Percentiles rank a stretch among this genome's conserved stretches.
phyloP scores from a whole-genome alignment of 2,113 vertebrate species.

The Alosa alosa region DNA sequence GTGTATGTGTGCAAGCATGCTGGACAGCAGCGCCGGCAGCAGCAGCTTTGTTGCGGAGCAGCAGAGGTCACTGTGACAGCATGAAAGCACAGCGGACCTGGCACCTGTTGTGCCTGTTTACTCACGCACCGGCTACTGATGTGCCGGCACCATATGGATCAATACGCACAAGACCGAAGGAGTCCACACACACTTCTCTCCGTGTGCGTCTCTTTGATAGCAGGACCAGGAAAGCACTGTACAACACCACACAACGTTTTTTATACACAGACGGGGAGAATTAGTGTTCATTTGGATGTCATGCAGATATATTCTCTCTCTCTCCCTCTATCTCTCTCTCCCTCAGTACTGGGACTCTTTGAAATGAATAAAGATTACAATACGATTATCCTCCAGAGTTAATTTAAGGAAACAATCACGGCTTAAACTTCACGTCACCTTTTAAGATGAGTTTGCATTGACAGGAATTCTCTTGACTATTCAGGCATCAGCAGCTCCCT shows the following conservation, averaged over 20 bases:
- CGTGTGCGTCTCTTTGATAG: neutral
- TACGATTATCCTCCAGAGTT: slow-evolving; percentile 6
- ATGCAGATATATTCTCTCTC: neutral
- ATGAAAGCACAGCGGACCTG: neutral
- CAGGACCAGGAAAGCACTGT: neutral
- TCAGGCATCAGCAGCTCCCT: neutral
- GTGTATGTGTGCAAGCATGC: too few relatives aligned
- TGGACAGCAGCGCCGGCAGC: neutral
- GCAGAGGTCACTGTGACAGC: slow-evolving; percentile 14
- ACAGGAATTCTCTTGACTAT: neutral
- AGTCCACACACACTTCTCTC: neutral
- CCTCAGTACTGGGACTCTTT: neutral
- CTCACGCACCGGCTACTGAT: neutral
- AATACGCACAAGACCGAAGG: neutral
- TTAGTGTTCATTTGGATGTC: neutral
- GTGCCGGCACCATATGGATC: neutral
- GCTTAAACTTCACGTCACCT: slow-evolving; percentile 2
- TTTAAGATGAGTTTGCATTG: neutral
- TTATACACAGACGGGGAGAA: neutral
- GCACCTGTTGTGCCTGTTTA: neutral
- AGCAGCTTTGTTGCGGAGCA: neutral
- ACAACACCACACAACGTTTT: neutral
- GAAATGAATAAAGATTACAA: neutral
- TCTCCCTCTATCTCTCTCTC: neutral
- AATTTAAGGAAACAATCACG: slow-evolving; percentile 16